Conservation (phyloP, 2,888 invertebrate species). For the Aplocera efformata region DNA sequence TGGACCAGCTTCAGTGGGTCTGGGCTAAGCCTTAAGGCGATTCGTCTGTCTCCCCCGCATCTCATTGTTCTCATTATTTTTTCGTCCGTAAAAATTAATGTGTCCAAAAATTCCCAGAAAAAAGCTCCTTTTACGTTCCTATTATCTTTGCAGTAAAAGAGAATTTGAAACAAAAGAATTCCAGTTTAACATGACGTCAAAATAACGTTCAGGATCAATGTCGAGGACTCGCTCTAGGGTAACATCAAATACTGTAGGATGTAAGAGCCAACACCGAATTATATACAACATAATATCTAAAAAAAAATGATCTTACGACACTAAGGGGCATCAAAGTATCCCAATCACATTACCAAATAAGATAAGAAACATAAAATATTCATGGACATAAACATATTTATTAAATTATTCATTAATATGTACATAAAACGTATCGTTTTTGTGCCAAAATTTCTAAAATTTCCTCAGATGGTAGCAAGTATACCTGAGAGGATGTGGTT, state of each 20-base stretch:
- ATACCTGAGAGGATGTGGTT: no score
- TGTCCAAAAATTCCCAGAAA: constrained; percentile 16
- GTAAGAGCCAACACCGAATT: no score
- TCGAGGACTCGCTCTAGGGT: background rate
- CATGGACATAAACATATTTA: no score
- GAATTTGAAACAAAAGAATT: constrained; percentile 16
- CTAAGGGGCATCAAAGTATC: no score
- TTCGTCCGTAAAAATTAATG: constrained; percentile 23
- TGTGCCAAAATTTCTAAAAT: no score
- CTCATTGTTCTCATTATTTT: constrained; percentile 21
- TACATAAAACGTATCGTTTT: no score
- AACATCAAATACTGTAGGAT: background rate
- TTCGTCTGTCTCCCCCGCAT: constrained; percentile 14
- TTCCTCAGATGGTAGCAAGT: no score
- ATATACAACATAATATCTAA: no score
- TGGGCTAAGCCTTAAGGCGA: constrained; percentile 2
- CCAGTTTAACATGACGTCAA: constrained; percentile 14
- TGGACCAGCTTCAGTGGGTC: background rate
- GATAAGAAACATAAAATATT: no score
- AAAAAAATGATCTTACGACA: no score
- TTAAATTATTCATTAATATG: no score
- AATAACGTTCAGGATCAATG: constrained; percentile 13
- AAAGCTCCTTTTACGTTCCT: constrained; percentile 13
- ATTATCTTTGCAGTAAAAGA: constrained; percentile 17
- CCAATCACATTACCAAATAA: no score